phyloP scores from a whole-genome alignment of 1,140 invertebrate genomes.

The Pararge aegeria region DNA sequence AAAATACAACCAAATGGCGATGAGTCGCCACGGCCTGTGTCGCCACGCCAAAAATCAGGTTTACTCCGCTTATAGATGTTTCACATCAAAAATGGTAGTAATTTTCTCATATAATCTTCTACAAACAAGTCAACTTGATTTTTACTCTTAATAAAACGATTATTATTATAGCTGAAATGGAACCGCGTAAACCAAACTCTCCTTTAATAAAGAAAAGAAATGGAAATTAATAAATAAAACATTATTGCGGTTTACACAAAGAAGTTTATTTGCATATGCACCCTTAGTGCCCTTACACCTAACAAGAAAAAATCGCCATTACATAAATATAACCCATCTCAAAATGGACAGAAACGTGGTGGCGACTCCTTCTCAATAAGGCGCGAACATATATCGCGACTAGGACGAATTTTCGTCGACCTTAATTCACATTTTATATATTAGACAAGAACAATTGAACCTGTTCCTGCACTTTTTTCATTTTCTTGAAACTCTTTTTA shows the following conservation, averaged over 20 bases:
- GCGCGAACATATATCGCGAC: slow-evolving; percentile 11
- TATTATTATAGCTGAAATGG: too few relatives aligned
- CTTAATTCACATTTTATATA: slow-evolving; percentile 39
- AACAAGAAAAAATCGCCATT: slow-evolving; percentile 29
- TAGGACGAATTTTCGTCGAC: slow-evolving; percentile 15
- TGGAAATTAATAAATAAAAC: slow-evolving; percentile 8
- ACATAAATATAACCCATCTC: slow-evolving; percentile 34
- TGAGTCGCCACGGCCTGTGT: too few relatives aligned
- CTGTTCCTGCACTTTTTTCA: slow-evolving; percentile 55
- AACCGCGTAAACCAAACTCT: too few relatives aligned
- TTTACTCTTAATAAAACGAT: too few relatives aligned
- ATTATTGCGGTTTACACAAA: slow-evolving; percentile 65
- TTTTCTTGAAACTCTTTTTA: slow-evolving; percentile 49
- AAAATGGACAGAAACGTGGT: slow-evolving; percentile 30
- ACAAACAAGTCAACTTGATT: too few relatives aligned
- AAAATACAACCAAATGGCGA: too few relatives aligned
- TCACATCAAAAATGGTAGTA: too few relatives aligned
- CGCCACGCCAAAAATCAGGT: too few relatives aligned
- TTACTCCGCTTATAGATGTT: too few relatives aligned
- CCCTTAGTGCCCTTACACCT: slow-evolving; percentile 53
- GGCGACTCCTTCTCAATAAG: slow-evolving; percentile 32
- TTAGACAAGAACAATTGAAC: slow-evolving; percentile 59
- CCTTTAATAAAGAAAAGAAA: neutral
- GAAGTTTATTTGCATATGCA: slow-evolving; percentile 69
- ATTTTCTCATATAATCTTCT: too few relatives aligned